phyloP scores from a whole-genome alignment of 2,113 vertebrate genomes.

The Hemiprocne comata region DNA sequence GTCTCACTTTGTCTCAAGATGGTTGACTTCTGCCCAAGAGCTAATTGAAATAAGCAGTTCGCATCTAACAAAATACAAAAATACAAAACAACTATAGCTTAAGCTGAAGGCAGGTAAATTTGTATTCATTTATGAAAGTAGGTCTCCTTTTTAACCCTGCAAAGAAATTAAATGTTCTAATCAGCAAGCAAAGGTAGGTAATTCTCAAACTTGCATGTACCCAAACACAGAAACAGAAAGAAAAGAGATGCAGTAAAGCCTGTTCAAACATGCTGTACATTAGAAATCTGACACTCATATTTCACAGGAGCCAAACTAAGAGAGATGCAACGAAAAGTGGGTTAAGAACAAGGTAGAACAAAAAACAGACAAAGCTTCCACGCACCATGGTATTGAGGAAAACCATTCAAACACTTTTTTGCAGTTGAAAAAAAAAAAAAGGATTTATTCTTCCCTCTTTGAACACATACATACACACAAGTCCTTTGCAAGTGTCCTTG shows the following conservation, averaged over 20 bases:
- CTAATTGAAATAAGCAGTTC: not conserved
- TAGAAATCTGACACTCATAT: not conserved
- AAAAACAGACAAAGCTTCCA: not conserved
- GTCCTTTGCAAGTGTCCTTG: not conserved
- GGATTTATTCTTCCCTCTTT: not conserved
- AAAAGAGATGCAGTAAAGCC: conserved; percentile 26
- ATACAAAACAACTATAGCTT: not conserved
- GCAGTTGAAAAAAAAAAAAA: not conserved
- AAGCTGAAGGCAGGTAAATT: not conserved
- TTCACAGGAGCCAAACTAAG: not conserved
- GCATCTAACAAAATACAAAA: not conserved
- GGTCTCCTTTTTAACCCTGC: not conserved
- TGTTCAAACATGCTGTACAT: not conserved
- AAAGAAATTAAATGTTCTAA: not conserved
- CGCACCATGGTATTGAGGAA: not conserved
- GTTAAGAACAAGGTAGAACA: not conserved
- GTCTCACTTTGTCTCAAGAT: not conserved
- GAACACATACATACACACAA: not conserved
- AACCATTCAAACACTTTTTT: not conserved
- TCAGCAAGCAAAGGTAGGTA: not conserved
- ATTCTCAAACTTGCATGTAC: not conserved
- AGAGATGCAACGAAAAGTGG: not conserved
- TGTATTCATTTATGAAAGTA: not conserved
- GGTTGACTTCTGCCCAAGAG: not conserved
- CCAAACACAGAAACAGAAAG: not conserved